These are phyloP conservation scores for Takifugu rubripes DNA, from an alignment of 2,797 vertebrate genomes.

Conservation along the genomic window DNA sequence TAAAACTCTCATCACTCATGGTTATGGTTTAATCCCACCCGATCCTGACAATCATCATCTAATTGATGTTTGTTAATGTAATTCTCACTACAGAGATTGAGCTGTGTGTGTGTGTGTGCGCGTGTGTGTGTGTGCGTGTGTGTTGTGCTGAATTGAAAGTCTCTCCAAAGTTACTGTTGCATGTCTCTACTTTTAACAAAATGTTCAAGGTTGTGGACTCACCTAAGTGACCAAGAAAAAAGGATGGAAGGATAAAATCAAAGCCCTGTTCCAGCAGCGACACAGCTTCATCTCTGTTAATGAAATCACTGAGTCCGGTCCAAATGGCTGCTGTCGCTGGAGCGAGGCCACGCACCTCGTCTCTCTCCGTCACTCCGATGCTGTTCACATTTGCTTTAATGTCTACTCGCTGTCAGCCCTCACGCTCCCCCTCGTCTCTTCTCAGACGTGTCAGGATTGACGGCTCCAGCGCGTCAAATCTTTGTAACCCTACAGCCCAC, in stretches of 20 bases:
- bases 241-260: too few relatives aligned
- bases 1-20: rapidly evolving
- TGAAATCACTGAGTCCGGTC: slow-evolving; percentile 55
- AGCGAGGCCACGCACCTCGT: slow-evolving; percentile 53
- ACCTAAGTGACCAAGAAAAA: slow-evolving; percentile 1
- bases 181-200: slow-evolving; percentile 31
- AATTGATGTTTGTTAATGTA: background rate
- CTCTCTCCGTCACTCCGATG: slow-evolving; percentile 18
- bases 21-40: too few relatives aligned
- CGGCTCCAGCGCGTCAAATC: too few relatives aligned
- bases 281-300: slow-evolving; percentile 53
- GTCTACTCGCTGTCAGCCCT: slow-evolving; percentile 12
- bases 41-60: background rate
- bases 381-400: slow-evolving; percentile 1
- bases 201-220: slow-evolving; percentile 64
- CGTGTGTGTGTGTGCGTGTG: background rate
- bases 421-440: slow-evolving; percentile 13
- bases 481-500: background rate
- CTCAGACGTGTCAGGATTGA: slow-evolving; percentile 2
- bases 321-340: slow-evolving; percentile 53
- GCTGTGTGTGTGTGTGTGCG: background rate
- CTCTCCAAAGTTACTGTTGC: background rate
- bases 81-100: slow-evolving; percentile 13
- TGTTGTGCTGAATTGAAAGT: slow-evolving; percentile 11
- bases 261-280: slow-evolving; percentile 30